Evolutionary conservation across 2,113 vertebrate species (phyloP).

Genomic region (Ictalurus punctatus): DNA sequence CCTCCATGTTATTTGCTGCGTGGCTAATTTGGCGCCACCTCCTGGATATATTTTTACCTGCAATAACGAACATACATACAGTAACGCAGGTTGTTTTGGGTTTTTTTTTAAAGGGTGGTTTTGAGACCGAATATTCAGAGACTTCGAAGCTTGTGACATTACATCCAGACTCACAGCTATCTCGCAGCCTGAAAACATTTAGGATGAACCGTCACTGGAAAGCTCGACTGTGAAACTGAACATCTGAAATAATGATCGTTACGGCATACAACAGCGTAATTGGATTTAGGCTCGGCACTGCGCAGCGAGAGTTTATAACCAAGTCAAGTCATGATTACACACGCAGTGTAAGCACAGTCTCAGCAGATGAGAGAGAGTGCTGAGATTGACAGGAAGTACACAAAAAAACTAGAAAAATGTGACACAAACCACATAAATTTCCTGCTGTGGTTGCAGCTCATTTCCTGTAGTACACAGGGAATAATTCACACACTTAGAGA

Average conservation of each 20-base stretch:
- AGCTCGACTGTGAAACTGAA: not conserved
- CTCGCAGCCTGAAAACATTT: not conserved
- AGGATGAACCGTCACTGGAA: not conserved
- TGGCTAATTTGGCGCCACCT: not conserved
- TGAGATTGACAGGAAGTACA: not conserved
- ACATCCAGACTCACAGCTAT: not conserved
- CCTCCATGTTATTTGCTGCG: no score
- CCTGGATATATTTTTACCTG: not conserved
- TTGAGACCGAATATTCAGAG: not conserved
- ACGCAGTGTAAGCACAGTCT: not conserved
- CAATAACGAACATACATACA: not conserved
- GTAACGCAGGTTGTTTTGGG: no score
- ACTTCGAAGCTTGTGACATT: not conserved
- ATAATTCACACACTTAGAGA: not conserved
- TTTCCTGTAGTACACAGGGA: not conserved
- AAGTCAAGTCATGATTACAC: not conserved
- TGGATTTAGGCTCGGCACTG: not conserved
- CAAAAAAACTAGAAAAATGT: not conserved
- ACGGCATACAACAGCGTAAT: not conserved
- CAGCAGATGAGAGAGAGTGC: not conserved
- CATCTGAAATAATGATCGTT: not conserved
- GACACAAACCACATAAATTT: conserved; percentile 6
- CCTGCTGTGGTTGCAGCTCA: not conserved
- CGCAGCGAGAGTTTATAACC: not conserved
- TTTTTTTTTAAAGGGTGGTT: not conserved